A percentile compares a stretch with the other conserved stretches of the same genome.
Conservation (phyloP, 1,140 invertebrate genomes). For the Mycetomoellerius zeteki region DNA sequence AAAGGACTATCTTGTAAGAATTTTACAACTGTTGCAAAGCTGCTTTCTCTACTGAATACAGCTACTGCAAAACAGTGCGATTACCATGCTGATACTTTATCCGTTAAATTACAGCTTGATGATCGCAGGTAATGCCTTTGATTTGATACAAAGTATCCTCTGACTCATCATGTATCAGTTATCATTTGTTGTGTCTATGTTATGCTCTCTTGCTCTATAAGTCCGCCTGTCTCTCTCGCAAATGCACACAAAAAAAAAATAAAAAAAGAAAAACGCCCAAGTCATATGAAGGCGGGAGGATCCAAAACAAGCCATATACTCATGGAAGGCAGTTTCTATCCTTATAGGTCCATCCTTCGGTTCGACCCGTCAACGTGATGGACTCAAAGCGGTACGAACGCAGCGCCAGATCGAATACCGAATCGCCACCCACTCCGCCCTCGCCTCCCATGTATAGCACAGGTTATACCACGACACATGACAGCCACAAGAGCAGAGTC, state of each 20-base stretch:
- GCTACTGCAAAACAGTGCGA: constrained; percentile 3
- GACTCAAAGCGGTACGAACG: constrained; percentile 79
- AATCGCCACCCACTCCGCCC: constrained; percentile 82
- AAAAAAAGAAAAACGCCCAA: constrained; percentile 32
- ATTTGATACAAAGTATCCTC: constrained; percentile 27
- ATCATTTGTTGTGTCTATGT: constrained; percentile 33
- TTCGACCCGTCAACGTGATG: constrained; percentile 74
- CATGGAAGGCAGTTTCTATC: constrained; percentile 87
- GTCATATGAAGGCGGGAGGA: constrained; percentile 80
- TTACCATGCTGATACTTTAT: constrained; percentile 27
- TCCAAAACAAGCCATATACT: constrained; percentile 79
- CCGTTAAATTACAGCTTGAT: neutral
- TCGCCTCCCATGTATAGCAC: constrained; percentile 83
- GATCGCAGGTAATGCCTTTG: constrained; percentile 24
- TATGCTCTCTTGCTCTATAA: constrained; percentile 78
- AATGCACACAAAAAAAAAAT: constrained; percentile 68
- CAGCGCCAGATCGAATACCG: constrained; percentile 74
- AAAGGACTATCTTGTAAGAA: no score
- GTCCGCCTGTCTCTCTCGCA: constrained; percentile 74
- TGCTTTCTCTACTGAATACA: no score
- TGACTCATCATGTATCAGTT: constrained; percentile 1
- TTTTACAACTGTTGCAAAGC: no score
- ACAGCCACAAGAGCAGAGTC: constrained; percentile 79
- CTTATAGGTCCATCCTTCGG: constrained; percentile 84
- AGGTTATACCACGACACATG: constrained; percentile 72